A percentile compares a stretch with the other conserved stretches of the same genome.
These are phyloP conservation scores for Elmis aenea DNA, from an alignment of 2,888 invertebrate genomes.

Conservation along the genomic window DNA sequence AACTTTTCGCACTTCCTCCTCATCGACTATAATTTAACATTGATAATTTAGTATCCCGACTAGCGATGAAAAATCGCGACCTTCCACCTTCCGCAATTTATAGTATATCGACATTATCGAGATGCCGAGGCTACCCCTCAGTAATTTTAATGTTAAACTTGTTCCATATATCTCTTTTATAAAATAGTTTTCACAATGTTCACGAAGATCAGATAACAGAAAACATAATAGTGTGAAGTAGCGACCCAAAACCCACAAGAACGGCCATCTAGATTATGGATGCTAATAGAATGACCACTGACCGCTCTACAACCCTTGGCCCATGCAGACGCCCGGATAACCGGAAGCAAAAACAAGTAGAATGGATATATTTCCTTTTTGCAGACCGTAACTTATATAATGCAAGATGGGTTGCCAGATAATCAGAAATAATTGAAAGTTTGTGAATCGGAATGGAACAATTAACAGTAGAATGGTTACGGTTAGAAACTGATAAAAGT, in stretches of 20 bases:
- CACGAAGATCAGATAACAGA: slow-evolving; percentile 16
- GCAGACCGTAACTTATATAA: slow-evolving; percentile 41
- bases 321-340: slow-evolving; percentile 29
- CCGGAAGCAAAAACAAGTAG: slow-evolving; percentile 47
- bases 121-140: too few species aligned
- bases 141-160: background rate
- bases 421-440: slow-evolving; percentile 39
- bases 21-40: too few species aligned
- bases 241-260: slow-evolving; percentile 34
- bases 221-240: slow-evolving; percentile 34
- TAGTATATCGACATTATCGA: too few species aligned
- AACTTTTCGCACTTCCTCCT: too few species aligned
- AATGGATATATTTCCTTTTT: slow-evolving; percentile 49
- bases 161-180: slow-evolving; percentile 9
- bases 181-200: slow-evolving; percentile 17
- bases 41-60: too few species aligned
- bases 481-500: slow-evolving; percentile 25
- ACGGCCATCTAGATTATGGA: slow-evolving; percentile 49
- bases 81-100: too few species aligned
- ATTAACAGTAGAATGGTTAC: slow-evolving; percentile 35
- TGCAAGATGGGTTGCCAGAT: slow-evolving; percentile 39
- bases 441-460: slow-evolving; percentile 39
- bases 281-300: slow-evolving; percentile 50
- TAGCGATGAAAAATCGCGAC: too few species aligned
- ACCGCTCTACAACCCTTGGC: slow-evolving; percentile 36